Percentiles rank a stretch among this genome's conserved stretches.
Conservation (phyloP, 2,888 invertebrate genomes). For the Plebejus anna region DNA sequence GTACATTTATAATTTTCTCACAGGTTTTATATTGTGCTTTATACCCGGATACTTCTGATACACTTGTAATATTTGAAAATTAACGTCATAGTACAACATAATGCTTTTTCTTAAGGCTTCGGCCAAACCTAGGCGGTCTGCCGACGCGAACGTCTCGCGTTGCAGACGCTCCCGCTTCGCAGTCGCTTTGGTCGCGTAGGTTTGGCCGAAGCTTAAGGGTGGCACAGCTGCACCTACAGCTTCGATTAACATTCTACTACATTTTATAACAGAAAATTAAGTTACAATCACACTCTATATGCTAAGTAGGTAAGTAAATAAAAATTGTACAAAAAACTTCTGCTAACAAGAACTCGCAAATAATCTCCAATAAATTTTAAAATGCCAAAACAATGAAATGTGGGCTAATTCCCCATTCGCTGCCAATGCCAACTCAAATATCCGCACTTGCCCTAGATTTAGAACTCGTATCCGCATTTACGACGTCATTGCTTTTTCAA, state of each 20-base stretch:
- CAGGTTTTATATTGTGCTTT: background rate
- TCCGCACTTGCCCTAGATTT: slow-evolving; percentile 27
- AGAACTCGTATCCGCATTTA: slow-evolving; percentile 17
- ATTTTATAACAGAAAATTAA: no score
- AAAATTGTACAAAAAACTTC: background rate
- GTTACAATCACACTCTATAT: background rate
- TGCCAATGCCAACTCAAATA: slow-evolving; percentile 25
- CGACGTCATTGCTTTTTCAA: slow-evolving; percentile 28
- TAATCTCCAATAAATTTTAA: background rate
- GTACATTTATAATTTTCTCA: background rate
- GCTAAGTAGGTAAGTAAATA: background rate
- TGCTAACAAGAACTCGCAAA: background rate
- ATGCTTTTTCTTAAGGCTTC: no score
- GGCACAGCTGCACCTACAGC: no score
- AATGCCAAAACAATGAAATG: slow-evolving; percentile 1
- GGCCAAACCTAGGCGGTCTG: no score
- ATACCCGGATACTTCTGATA: background rate
- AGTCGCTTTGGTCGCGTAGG: no score
- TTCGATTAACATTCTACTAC: no score
- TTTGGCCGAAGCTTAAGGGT: no score
- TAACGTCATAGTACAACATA: background rate
- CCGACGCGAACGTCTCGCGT: no score
- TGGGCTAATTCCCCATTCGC: slow-evolving; percentile 13
- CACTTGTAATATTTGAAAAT: background rate
- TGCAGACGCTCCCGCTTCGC: no score